Evolutionary conservation across 2,888 invertebrate genomes (phyloP).

Genomic region (Hypolimnas misippus): DNA sequence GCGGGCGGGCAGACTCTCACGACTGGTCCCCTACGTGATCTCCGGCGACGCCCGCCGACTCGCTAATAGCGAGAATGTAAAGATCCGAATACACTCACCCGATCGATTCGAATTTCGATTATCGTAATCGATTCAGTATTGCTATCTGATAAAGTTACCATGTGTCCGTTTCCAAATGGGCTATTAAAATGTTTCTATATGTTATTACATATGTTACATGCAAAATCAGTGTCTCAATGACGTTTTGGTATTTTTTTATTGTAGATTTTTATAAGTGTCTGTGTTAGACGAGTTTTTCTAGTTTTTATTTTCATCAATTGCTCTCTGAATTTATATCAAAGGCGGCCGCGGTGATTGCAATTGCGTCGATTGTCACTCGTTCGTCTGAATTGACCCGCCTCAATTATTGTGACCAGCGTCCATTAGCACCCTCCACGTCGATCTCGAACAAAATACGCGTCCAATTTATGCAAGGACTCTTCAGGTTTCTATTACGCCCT

Average conservation of each 20-base stretch:
- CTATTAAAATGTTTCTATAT: too few relatives aligned
- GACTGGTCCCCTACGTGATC: slow-evolving; percentile 76
- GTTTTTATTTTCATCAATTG: slow-evolving; percentile 1
- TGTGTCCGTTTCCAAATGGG: slow-evolving; percentile 9
- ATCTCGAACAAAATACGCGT: slow-evolving; percentile 29
- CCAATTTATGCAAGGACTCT: slow-evolving; percentile 32
- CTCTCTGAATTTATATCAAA: slow-evolving; percentile 21
- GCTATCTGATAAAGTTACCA: slow-evolving; percentile 31
- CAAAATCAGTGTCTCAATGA: too few relatives aligned
- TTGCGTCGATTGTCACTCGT: slow-evolving; percentile 32
- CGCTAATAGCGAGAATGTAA: slow-evolving; percentile 53
- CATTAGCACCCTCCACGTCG: slow-evolving; percentile 36
- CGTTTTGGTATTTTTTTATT: too few relatives aligned
- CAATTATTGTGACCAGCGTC: slow-evolving; percentile 38
- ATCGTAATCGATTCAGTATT: slow-evolving; percentile 11
- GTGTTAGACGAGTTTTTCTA: background rate
- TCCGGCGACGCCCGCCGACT: slow-evolving; percentile 68
- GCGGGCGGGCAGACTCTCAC: slow-evolving; percentile 50
- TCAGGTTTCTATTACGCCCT: slow-evolving; percentile 24
- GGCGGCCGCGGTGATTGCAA: slow-evolving; percentile 20
- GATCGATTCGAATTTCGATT: slow-evolving; percentile 25
- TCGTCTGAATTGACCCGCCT: slow-evolving; percentile 36
- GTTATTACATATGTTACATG: too few relatives aligned
- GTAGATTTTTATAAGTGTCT: too few relatives aligned
- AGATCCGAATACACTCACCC: slow-evolving; percentile 41